phyloP scores from a whole-genome alignment of 2,888 invertebrate genomes.

The Drosophila kambysellisi region DNA sequence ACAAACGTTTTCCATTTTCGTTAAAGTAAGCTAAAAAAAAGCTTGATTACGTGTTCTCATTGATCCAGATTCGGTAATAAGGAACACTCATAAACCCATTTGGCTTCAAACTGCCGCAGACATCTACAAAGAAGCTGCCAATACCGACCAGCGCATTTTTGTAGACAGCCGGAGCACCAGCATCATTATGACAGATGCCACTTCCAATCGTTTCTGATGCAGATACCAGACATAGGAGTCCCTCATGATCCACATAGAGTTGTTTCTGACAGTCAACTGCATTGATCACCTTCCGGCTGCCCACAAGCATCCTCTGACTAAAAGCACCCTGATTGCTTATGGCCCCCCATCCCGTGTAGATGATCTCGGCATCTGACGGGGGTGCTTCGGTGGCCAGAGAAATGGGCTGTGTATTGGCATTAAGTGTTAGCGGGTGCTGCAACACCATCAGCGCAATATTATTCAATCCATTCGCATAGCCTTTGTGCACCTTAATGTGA shows the following conservation, averaged over 20 bases:
- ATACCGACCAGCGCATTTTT: conserved; percentile 78
- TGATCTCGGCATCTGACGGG: conserved; percentile 59
- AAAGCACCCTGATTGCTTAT: conserved; percentile 40
- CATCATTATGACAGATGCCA: conserved; percentile 82
- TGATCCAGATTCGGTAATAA: conserved; percentile 69
- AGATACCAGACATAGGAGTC: conserved; percentile 75
- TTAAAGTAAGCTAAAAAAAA: background rate
- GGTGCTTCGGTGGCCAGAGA: conserved; percentile 62
- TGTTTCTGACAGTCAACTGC: conserved; percentile 55
- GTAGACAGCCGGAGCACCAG: conserved; percentile 82
- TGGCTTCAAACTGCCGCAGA: conserved; percentile 74
- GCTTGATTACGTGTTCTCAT: conserved; percentile 27
- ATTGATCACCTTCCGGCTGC: conserved; percentile 65
- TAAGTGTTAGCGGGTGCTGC: conserved; percentile 63
- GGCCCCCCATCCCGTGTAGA: conserved; percentile 81
- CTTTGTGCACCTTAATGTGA: conserved; percentile 71
- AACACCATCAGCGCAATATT: conserved; percentile 81
- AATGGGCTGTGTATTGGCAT: conserved; percentile 67
- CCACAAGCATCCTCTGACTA: conserved; percentile 71
- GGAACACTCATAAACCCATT: conserved; percentile 82
- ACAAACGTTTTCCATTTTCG: background rate
- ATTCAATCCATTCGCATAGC: conserved; percentile 62
- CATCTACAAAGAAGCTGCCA: conserved; percentile 75
- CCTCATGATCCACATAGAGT: conserved; percentile 56
- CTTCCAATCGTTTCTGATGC: conserved; percentile 14